Conservation (phyloP, 2,113 vertebrate species). For the Bufo gargarizans region DNA sequence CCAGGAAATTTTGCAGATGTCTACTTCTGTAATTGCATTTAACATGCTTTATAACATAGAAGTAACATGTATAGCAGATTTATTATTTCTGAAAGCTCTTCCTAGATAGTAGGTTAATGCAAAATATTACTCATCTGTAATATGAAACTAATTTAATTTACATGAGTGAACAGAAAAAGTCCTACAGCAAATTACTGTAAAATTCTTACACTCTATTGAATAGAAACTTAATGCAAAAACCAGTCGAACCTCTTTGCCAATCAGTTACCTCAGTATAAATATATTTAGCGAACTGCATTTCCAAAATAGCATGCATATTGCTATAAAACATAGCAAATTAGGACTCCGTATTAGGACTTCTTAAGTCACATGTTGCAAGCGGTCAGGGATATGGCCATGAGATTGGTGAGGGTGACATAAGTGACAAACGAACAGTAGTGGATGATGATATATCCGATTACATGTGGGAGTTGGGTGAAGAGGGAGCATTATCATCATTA, state of each 20-base stretch:
- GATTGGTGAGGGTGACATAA: too few species aligned
- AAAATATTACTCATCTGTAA: conserved; percentile 4
- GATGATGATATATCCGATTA: too few species aligned
- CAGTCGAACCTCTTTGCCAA: not conserved
- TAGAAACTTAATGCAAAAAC: not conserved
- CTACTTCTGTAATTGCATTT: conserved; percentile 25
- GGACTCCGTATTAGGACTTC: too few species aligned
- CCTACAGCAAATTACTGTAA: not conserved
- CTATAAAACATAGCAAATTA: too few species aligned
- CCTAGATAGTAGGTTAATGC: not conserved
- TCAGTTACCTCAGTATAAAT: not conserved
- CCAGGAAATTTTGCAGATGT: not conserved
- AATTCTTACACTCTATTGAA: not conserved
- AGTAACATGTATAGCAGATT: conserved; percentile 1
- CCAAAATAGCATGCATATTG: not conserved
- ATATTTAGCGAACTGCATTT: not conserved
- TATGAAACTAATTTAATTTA: not conserved
- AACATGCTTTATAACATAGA: conserved; percentile 15
- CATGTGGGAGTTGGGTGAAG: too few species aligned
- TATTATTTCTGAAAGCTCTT: not conserved
- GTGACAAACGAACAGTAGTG: too few species aligned
- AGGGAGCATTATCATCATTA: too few species aligned
- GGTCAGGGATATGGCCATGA: too few species aligned
- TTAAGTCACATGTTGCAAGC: too few species aligned
- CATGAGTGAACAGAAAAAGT: not conserved